Percentiles rank a stretch among this genome's conserved stretches.
Evolutionary conservation across 1,140 invertebrate genomes (phyloP).

Genomic region (Chionoecetes opilio): DNA sequence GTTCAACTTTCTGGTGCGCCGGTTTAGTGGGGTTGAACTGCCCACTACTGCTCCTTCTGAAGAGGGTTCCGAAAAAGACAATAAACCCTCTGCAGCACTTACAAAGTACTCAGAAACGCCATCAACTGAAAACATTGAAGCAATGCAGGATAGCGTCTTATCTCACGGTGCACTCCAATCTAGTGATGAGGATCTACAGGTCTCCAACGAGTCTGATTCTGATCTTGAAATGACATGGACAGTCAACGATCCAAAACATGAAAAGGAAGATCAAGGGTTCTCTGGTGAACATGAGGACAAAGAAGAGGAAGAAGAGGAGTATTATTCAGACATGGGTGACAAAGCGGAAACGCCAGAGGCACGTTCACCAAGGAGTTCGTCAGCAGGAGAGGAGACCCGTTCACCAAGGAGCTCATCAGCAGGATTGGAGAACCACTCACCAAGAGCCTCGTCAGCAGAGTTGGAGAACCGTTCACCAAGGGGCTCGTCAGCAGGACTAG

Average conservation of each 20-base stretch:
- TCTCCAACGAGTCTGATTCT: not conserved
- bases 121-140: not conserved
- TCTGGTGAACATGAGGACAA: too few species aligned
- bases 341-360: too few species aligned
- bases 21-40: slow-evolving; percentile 20
- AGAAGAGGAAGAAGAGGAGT: not conserved
- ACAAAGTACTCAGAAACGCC: not conserved
- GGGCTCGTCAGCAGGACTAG: not conserved
- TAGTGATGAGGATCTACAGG: slow-evolving; percentile 6
- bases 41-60: not conserved
- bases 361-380: slow-evolving; percentile 29
- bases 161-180: not conserved
- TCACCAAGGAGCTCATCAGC: slow-evolving; percentile 38
- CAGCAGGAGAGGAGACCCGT: not conserved
- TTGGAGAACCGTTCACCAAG: not conserved
- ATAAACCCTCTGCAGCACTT: not conserved
- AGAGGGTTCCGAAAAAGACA: not conserved
- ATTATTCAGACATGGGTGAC: too few species aligned
- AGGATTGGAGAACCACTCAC: not conserved
- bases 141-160: not conserved
- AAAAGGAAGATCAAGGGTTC: too few species aligned
- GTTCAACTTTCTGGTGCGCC: slow-evolving; percentile 62
- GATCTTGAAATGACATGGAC: slow-evolving; percentile 6
- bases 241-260: not conserved
- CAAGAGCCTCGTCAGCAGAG: not conserved